These are phyloP conservation scores for Limnephilus marmoratus DNA, from an alignment of 2,888 invertebrate genomes.

Conservation along the genomic window DNA sequence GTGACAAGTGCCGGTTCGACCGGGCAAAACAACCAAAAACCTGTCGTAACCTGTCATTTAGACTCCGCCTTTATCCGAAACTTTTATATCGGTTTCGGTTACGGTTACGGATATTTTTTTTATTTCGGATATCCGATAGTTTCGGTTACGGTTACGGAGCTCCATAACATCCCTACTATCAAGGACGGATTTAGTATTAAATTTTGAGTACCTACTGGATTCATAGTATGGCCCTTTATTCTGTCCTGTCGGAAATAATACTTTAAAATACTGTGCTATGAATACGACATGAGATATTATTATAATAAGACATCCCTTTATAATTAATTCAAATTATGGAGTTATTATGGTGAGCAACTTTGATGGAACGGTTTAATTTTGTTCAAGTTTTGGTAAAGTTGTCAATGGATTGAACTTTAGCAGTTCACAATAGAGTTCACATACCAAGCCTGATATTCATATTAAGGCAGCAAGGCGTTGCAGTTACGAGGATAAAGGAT, in stretches of 20 bases:
- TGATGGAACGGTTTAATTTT: background rate
- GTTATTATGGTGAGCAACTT: background rate
- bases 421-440: background rate
- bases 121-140: too few relatives aligned
- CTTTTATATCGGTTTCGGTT: too few relatives aligned
- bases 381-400: background rate
- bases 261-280: too few relatives aligned
- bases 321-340: background rate
- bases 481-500: too few relatives aligned
- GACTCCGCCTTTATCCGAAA: too few relatives aligned
- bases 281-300: too few relatives aligned
- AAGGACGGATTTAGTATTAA: background rate
- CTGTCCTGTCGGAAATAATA: background rate
- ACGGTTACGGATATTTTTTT: too few relatives aligned
- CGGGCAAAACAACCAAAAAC: too few relatives aligned
- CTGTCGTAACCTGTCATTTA: too few relatives aligned
- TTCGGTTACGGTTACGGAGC: too few relatives aligned
- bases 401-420: background rate
- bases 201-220: background rate
- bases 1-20: too few relatives aligned
- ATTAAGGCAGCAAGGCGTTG: background rate
- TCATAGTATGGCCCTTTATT: background rate
- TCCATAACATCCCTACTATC: too few relatives aligned
- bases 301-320: background rate
- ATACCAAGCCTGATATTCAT: background rate